phyloP scores from a whole-genome alignment of 2,888 invertebrate genomes.

The Melanostoma scalare region DNA sequence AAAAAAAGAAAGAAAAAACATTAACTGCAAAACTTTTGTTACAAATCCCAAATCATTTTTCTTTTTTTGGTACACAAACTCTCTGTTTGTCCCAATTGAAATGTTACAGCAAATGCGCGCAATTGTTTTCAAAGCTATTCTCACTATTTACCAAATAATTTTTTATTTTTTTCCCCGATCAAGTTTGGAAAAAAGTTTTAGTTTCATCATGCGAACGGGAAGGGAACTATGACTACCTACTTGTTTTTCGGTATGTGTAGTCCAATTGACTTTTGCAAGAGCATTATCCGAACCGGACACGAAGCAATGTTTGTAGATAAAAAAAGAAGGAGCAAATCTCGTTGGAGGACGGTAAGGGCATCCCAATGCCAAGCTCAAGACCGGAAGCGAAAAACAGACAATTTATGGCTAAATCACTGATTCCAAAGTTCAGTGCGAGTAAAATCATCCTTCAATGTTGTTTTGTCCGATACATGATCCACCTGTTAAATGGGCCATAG shows the following conservation, averaged over 20 bases:
- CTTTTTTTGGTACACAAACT: conserved; percentile 22
- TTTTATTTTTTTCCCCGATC: conserved; percentile 37
- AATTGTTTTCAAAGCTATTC: conserved; percentile 61
- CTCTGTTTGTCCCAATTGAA: conserved; percentile 38
- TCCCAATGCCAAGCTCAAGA: neutral
- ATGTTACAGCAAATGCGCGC: conserved; percentile 45
- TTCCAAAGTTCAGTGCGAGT: conserved; percentile 25
- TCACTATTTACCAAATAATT: conserved; percentile 54
- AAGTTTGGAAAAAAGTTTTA: conserved; percentile 51
- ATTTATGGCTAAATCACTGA: conserved; percentile 55
- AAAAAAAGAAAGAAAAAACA: neutral
- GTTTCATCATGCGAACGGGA: conserved; percentile 47
- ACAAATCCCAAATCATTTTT: conserved; percentile 43
- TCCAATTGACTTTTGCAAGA: neutral
- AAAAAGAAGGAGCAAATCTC: too few relatives aligned
- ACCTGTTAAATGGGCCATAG: conserved; percentile 59
- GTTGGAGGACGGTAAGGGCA: too few relatives aligned
- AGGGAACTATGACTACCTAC: conserved; percentile 20
- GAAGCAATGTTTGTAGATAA: neutral
- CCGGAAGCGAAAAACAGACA: conserved; percentile 27
- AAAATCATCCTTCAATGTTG: conserved; percentile 8
- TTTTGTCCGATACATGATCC: conserved; percentile 39
- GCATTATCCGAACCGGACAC: conserved; percentile 35
- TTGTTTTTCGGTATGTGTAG: conserved; percentile 46
- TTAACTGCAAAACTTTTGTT: conserved; percentile 67